Evolutionary conservation across 2,113 vertebrate species (phyloP).

Genomic region (Xiphias gladius): DNA sequence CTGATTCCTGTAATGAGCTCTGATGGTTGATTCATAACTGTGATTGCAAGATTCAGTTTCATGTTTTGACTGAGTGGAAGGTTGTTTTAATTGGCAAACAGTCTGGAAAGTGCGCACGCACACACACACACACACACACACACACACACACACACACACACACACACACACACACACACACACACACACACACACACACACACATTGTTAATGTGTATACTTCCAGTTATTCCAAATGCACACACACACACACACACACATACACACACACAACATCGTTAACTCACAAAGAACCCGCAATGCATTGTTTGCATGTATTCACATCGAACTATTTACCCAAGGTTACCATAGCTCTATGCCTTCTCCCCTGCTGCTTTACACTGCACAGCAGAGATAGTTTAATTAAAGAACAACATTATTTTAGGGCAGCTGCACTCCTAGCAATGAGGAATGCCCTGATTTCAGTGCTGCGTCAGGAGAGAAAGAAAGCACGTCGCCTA

Average conservation of each 20-base stretch:
- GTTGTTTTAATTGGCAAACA: conserved; percentile 62
- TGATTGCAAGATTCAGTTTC: conserved; percentile 47
- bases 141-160: too few relatives aligned
- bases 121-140: neutral
- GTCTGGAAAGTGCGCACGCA: conserved; percentile 41
- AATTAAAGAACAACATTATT: conserved; percentile 88
- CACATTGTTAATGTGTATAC: neutral
- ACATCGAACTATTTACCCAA: conserved; percentile 49
- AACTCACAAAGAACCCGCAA: conserved; percentile 20
- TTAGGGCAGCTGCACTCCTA: conserved; percentile 68
- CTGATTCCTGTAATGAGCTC: conserved; percentile 63
- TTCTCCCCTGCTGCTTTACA: conserved; percentile 34
- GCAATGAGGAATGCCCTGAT: conserved; percentile 52
- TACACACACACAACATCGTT: neutral
- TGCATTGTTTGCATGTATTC: conserved; percentile 47
- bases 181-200: neutral
- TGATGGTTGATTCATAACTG: conserved; percentile 57
- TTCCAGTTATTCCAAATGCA: neutral
- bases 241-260: conserved; percentile 2
- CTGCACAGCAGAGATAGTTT: conserved; percentile 70
- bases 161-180: neutral
- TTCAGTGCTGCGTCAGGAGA: conserved; percentile 58
- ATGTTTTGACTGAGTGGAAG: conserved; percentile 45
- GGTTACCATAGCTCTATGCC: conserved; percentile 27
- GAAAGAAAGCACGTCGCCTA: conserved; percentile 20